These are phyloP conservation scores for Cataglyphis altisquamis DNA, from an alignment of 2,888 invertebrate species.

Conservation along the genomic window DNA sequence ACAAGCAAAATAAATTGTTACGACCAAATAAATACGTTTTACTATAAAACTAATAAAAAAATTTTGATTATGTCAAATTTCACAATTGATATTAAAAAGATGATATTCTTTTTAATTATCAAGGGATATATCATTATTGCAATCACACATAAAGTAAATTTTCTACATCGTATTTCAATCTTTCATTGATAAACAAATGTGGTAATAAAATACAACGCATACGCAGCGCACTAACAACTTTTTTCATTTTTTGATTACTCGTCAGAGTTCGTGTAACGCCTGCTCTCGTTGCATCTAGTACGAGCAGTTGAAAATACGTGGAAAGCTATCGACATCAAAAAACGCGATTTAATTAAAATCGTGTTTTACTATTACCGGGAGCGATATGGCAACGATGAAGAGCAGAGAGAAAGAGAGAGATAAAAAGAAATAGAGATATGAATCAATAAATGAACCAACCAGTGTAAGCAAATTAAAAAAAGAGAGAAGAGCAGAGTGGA, in stretches of 20 bases:
- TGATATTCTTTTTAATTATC: not conserved
- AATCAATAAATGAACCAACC: constrained; percentile 42
- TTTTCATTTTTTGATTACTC: constrained; percentile 42
- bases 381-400: not conserved
- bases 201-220: not conserved
- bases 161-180: not conserved
- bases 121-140: not conserved
- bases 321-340: constrained; percentile 51
- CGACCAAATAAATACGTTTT: not conserved
- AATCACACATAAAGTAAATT: not conserved
- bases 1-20: not conserved
- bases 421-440: constrained; percentile 18
- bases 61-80: not conserved
- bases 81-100: not conserved
- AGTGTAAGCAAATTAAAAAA: constrained; percentile 36
- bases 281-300: not conserved
- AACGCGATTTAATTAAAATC: constrained; percentile 55
- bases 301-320: constrained; percentile 29
- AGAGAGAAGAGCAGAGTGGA: not conserved
- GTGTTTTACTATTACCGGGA: constrained; percentile 49
- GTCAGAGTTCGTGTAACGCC: constrained; percentile 3
- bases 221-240: constrained; percentile 13
- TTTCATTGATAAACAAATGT: constrained; percentile 29
- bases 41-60: constrained; percentile 1
- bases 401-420: not conserved